phyloP scores from a whole-genome alignment of 1,140 invertebrate genomes.

The Amphibalanus amphitrite region DNA sequence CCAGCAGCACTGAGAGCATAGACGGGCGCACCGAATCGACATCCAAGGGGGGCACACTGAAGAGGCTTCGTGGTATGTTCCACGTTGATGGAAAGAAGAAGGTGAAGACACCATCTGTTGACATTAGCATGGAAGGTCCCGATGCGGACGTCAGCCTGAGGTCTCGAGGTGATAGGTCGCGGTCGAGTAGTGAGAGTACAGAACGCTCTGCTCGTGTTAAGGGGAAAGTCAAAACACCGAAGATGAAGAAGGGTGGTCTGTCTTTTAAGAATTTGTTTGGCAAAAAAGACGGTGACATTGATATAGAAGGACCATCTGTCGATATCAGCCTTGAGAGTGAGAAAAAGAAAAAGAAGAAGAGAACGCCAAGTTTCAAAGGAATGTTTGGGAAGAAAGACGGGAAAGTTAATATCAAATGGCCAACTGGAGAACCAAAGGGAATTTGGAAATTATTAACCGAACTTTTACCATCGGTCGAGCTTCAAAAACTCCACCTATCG shows the following conservation, averaged over 20 bases:
- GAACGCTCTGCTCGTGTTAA: not conserved
- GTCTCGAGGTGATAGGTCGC: not conserved
- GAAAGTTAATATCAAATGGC: not conserved
- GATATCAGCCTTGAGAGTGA: not conserved
- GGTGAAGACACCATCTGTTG: not conserved
- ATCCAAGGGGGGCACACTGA: not conserved
- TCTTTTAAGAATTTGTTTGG: not conserved
- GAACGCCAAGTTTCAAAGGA: not conserved
- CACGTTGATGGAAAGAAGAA: not conserved
- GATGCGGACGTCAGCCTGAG: not conserved
- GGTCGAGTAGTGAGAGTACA: not conserved
- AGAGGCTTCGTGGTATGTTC: not conserved
- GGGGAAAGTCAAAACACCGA: not conserved
- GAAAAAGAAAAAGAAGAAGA: not conserved
- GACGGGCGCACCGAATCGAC: not conserved
- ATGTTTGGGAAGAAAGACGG: not conserved
- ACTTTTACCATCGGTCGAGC: not conserved
- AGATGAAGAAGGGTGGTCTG: not conserved
- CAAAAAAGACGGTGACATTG: not conserved
- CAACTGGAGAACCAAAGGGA: not conserved
- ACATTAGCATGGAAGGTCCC: not conserved
- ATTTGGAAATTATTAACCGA: not conserved
- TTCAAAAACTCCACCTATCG: not conserved
- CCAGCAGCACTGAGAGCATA: not conserved
- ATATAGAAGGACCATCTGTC: not conserved